phyloP scores from a whole-genome alignment of 2,797 vertebrate species.

The Protosalanx chinensis region DNA sequence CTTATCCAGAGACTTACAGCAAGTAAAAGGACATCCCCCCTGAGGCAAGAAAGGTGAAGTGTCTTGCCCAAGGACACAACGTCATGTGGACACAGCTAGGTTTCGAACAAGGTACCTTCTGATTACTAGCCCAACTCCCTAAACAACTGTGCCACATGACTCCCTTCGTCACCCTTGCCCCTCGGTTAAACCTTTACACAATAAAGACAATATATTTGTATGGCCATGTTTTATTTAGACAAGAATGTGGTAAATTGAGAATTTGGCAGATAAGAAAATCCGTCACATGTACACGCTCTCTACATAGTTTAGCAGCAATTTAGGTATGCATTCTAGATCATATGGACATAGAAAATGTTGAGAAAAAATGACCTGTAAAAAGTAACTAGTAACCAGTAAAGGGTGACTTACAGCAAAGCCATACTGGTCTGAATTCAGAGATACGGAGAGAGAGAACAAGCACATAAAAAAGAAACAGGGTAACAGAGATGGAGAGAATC shows the following conservation, averaged over 20 bases:
- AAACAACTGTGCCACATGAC: too few species aligned
- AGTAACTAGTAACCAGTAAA: neutral
- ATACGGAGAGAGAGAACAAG: neutral
- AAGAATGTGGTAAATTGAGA: slow-evolving; percentile 1
- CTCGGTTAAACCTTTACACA: too few species aligned
- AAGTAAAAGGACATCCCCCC: too few species aligned
- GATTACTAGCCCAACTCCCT: too few species aligned
- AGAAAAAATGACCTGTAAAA: neutral
- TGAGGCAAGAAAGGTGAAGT: too few species aligned
- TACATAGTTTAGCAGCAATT: neutral
- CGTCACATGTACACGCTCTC: neutral
- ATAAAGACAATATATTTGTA: neutral
- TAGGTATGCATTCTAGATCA: neutral
- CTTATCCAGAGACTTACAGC: too few species aligned
- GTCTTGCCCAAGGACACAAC: too few species aligned
- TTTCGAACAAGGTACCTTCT: too few species aligned
- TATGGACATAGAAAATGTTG: neutral
- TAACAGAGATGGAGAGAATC: slow-evolving; percentile 1
- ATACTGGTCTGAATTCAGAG: neutral
- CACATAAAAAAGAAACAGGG: neutral
- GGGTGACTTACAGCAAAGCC: neutral
- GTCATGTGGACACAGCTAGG: too few species aligned
- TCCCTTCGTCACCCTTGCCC: too few species aligned
- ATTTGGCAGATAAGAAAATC: neutral
- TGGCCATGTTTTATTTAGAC: neutral